These are phyloP conservation scores for Channa striata DNA, from an alignment of 2,797 vertebrate species.

Conservation along the genomic window DNA sequence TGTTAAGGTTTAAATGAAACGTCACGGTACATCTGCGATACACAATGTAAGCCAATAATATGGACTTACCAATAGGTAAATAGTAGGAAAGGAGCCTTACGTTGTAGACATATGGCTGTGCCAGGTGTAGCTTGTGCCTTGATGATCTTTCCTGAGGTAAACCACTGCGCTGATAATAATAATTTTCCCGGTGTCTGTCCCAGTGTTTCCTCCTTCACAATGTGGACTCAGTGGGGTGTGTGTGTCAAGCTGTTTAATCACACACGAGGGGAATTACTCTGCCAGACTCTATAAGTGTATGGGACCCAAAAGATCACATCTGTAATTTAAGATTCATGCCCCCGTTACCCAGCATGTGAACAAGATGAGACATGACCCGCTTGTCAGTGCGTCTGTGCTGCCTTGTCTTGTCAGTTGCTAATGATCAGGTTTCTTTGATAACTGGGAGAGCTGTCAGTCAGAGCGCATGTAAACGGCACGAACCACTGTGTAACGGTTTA, in stretches of 20 bases:
- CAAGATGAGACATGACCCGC: constrained; percentile 50
- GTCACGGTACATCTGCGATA: neutral
- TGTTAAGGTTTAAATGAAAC: neutral
- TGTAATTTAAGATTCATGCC: constrained; percentile 58
- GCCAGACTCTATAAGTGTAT: constrained; percentile 57
- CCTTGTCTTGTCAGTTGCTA: constrained; percentile 14
- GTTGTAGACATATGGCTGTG: constrained; percentile 15
- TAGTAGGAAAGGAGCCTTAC: constrained; percentile 2
- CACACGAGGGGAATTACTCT: constrained; percentile 30
- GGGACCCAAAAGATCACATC: constrained; percentile 17
- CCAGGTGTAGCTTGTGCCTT: constrained; percentile 63
- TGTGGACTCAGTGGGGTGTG: constrained; percentile 40
- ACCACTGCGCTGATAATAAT: constrained; percentile 60
- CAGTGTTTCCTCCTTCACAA: constrained; percentile 42
- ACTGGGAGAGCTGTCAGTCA: neutral
- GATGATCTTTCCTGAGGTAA: constrained; percentile 67
- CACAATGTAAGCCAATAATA: neutral
- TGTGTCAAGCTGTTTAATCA: constrained; percentile 57
- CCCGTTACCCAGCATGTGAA: constrained; percentile 11
- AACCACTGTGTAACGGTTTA: neutral
- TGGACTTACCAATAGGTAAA: neutral
- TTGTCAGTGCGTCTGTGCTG: constrained; percentile 7
- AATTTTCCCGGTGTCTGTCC: constrained; percentile 61
- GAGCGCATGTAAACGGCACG: neutral
- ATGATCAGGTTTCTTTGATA: constrained; percentile 10